Conservation (phyloP, 2,113 vertebrate species). For the Lipophrys pholis region DNA sequence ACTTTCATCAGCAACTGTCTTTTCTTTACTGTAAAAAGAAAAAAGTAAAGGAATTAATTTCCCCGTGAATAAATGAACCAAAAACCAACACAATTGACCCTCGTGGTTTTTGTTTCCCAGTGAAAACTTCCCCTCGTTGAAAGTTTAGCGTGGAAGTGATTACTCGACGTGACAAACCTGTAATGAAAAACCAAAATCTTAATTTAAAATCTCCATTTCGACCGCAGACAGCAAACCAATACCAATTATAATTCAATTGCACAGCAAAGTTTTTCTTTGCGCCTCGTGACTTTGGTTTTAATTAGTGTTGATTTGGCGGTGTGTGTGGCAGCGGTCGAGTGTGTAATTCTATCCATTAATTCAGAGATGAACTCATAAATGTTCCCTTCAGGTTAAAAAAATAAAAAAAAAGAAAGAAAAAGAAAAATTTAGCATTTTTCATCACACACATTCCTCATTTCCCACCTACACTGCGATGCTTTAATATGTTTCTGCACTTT, state of each 20-base stretch:
- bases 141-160: no score
- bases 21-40: no score
- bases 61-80: no score
- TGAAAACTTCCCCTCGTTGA: no score
- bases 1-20: no score
- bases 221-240: neutral
- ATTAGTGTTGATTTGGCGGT: neutral
- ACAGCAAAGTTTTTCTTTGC: neutral
- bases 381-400: slow-evolving; percentile 16
- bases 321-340: neutral
- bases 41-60: no score
- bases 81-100: no score
- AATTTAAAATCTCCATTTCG: neutral
- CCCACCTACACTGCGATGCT: neutral
- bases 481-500: slow-evolving; percentile 27
- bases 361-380: neutral
- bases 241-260: neutral
- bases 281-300: neutral
- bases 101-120: no score
- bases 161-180: no score
- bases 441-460: slow-evolving; percentile 7
- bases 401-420: no score
- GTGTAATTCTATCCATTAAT: neutral
- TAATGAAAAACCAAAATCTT: neutral
- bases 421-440: no score